Conservation (phyloP, 2,888 invertebrate species). For the Pristionchus maxplancki region DNA sequence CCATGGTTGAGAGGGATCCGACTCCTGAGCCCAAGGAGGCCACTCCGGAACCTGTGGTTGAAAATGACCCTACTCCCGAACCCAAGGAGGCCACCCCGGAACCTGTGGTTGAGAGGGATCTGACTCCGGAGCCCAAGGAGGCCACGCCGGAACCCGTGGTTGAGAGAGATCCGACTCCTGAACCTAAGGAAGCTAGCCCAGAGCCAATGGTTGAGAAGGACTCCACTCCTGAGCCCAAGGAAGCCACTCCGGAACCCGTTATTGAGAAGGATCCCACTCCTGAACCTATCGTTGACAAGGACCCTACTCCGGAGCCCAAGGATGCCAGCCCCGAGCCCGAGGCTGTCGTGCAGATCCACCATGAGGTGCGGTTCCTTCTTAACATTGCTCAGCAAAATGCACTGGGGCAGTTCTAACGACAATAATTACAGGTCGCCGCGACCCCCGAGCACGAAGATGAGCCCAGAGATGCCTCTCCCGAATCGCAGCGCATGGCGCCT, state of each 20-base stretch:
- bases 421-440: background rate
- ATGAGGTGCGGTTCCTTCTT: background rate
- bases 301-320: too few relatives aligned
- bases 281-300: too few relatives aligned
- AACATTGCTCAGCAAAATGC: too few relatives aligned
- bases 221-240: background rate
- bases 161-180: background rate
- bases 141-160: too few relatives aligned
- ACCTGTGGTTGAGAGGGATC: background rate
- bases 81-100: slow-evolving; percentile 15
- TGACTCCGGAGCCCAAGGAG: slow-evolving; percentile 33
- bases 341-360: background rate
- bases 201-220: background rate
- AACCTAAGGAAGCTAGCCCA: background rate
- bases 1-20: background rate
- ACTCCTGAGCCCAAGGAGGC: background rate
- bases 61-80: slow-evolving; percentile 8
- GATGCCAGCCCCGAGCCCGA: background rate
- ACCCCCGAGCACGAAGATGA: background rate
- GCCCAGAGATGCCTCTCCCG: background rate
- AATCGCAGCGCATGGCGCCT: background rate
- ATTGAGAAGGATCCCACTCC: background rate
- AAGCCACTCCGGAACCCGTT: too few relatives aligned
- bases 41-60: background rate
- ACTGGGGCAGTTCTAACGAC: too few relatives aligned